Evolutionary conservation across 2,797 vertebrate genomes (phyloP), one percentile per base, ranked within the genome.

Genomic region (Iguana delicatissima): DNA sequence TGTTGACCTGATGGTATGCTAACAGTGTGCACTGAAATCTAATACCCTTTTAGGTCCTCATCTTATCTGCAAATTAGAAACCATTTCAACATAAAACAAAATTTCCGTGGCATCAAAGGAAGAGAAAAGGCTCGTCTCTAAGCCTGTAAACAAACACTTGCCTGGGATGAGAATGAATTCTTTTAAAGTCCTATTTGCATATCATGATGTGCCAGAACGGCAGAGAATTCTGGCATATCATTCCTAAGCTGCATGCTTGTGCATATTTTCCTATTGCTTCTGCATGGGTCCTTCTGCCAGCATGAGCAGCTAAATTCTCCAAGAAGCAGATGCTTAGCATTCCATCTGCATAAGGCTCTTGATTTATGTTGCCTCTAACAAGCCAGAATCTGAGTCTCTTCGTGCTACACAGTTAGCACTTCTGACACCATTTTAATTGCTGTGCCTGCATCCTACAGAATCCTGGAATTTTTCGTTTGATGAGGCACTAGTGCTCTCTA

Each of bases 31-130:
- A n/a, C 1, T 6, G 29, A 69, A 38, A 57, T 38, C 7, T 24
- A 82, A 85, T 24, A 80, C 13, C 67, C 52, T 77, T 89, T 69
- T 59, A 22, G 80, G 57, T 90, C 90, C 79, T 10, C 4, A 32
- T 38, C 79, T 42, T 26, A 1, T 1, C 0, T 88, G 29, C 86
- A 88, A 85, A 83, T 24, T 59, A 81, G 90, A 50, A 62, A 80
- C 79, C 69, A n/a, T 24, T 57, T 8, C 69, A 1, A 85, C 88
- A 57, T 94, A 46, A 1, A n/a, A 80, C 12, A 82, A 0, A 20
- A 1, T 80, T 67, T 42, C 85, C 79, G 52, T 42, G 88, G 69
- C 59, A 46, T 67, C 42, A 29, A n/a, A 22, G 16, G 7, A 77
- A 50, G 50, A 52, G 29, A n/a, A 81, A 35, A 57, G 55, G 80